Evolutionary conservation across 1,140 invertebrate genomes (phyloP), one percentile per base, ranked within the genome.

Genomic region (Drosophila parvula): DNA sequence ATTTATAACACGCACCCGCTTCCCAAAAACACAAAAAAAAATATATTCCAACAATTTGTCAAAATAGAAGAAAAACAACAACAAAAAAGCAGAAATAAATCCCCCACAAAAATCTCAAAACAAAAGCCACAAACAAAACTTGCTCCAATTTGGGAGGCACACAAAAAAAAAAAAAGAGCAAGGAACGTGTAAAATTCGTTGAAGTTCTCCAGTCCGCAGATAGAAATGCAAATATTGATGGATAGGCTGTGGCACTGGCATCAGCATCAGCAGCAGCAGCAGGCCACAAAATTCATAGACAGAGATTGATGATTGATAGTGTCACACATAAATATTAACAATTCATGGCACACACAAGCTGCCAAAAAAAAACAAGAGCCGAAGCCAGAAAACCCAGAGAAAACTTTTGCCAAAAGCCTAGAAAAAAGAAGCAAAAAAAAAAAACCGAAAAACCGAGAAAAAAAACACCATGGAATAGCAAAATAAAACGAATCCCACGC

Each of bases 241-340:
- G 81, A 74, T 84, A 75, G 64, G 51, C 60, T 18, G 74, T 47
- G 47, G 18, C 34, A 28, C 27, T 59, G 45, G 38, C 45, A 63
- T 27, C 45, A 51, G 48, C 22, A 22, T 22, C 61, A 63, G 50
- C 32, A 5, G 32, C 53, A 68, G 45, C 59, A 64, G 61, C 65
- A 69, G 65, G 40, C 62, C 61, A 30, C 22, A 56, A 64, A 69
- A 69, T 67, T 60, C 63, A 58, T 50, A 22, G 56, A 78, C 61
- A 67, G 64, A 84, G 74, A 84, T 85, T 84, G 74, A 81, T 85
- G 81, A 85, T 85, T 85, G 74, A 84, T 80, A 84, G 81, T 80
- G 78, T 85, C 81, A 65, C 73, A 78, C 73, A 78, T 80, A 85
- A 85, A 85, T 85, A 80, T 80, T 85, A 85, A 85, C 81, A 85